Percentiles rank a stretch among this genome's conserved stretches.
Conservation (phyloP, 2,888 invertebrate species). For the Lasius fuliginosus region DNA sequence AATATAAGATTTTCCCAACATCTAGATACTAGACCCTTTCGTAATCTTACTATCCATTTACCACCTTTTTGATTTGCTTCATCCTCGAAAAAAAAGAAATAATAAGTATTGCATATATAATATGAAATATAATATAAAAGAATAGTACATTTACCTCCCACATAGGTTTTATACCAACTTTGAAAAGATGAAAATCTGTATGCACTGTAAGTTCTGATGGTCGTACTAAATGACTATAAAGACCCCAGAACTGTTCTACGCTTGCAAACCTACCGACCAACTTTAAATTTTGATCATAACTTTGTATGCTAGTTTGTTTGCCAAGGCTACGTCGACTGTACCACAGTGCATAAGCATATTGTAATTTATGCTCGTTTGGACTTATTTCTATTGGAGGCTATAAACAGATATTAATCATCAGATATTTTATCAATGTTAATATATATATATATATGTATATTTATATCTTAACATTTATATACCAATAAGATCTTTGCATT, state of each 20-base stretch:
- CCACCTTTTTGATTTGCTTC: conserved; percentile 98
- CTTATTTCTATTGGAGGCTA: conserved; percentile 91
- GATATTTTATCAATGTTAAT: neutral
- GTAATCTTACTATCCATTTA: conserved; percentile 98
- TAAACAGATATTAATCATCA: conserved; percentile 62
- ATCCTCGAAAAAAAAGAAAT: conserved; percentile 88
- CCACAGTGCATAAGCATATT: conserved; percentile 98
- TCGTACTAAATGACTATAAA: conserved; percentile 96
- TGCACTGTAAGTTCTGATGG: conserved; percentile 96
- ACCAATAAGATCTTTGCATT: conserved; percentile 2
- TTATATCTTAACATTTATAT: neutral
- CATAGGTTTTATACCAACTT: conserved; percentile 99
- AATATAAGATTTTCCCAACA: conserved; percentile 99
- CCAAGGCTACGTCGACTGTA: conserved; percentile 89
- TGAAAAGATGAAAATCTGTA: conserved; percentile 98
- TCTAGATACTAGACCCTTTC: conserved; percentile 97
- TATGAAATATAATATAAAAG: neutral
- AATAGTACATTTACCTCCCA: conserved; percentile 92
- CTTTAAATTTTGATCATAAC: conserved; percentile 93
- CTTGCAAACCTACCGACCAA: conserved; percentile 95
- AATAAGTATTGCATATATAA: conserved; percentile 10
- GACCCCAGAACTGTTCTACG: conserved; percentile 99
- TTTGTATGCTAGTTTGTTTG: conserved; percentile 88
- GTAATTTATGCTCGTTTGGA: conserved; percentile 95
- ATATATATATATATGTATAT: no score